Base-by-base conservation (phyloP, 1,140 invertebrate genomes). In the Heterodera carotae region DNA sequence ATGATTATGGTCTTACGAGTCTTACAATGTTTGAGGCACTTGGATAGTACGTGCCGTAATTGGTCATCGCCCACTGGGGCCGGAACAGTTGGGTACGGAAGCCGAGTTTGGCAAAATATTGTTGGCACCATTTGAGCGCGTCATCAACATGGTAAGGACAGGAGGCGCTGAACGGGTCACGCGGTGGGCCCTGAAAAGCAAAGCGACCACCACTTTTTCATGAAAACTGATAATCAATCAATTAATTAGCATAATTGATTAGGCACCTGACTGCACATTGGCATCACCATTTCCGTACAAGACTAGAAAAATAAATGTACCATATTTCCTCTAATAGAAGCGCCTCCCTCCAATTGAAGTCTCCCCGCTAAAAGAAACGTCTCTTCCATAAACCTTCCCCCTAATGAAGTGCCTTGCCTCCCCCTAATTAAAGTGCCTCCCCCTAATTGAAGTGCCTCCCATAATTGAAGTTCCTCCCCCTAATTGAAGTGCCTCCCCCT, bases 221-320 rank as follows among this genome's bases (percentile, higher is more conserved):
- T n/a, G n/a, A n/a, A n/a, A n/a, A n/a, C n/a, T n/a, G n/a, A n/a
- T n/a, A n/a, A n/a, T n/a, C n/a, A n/a, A n/a, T n/a, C n/a, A n/a
- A n/a, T n/a, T n/a, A n/a, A n/a, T 31, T 62, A 10, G 29, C n/a
- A 62, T 31, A 62, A 2, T 62, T 25, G 60, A n/a, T 62, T 18
- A 62, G 60, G 7, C 22, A 74, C 92, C 81, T 92, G 91, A 8
- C 91, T 89, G 88, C 96, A 98, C 89, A 94, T 92, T 0, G 95
- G 95, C 93, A 97, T 95, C 66, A 97, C 92, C 93, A 98, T 96
- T 89, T 98, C 95, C 34, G 94, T 95, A 87, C 96, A 98, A 6
- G 92, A 81, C 88, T 89, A 76, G 12, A 33, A 48, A 15, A 33
- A 75, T 7, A n/a, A n/a, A 31, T 77, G n/a, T n/a, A n/a, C n/a